phyloP scores from a whole-genome alignment of 2,797 vertebrate species.

The Sus cebifrons region DNA sequence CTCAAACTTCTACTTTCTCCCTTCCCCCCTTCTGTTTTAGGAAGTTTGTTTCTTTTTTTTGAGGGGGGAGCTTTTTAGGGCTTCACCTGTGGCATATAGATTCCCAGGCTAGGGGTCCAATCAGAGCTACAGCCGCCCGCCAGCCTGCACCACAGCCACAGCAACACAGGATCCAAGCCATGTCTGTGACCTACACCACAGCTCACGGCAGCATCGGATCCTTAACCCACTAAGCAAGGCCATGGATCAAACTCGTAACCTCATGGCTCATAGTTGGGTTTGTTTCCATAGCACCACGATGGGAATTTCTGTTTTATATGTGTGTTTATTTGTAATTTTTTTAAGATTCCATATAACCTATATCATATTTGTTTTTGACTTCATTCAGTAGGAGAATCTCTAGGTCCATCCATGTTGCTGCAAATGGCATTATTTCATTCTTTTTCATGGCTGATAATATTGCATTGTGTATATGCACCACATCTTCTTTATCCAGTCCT shows the following conservation, averaged over 20 bases:
- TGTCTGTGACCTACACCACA: too few species aligned
- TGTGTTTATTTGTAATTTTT: neutral
- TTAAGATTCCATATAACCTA: neutral
- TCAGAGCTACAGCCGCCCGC: too few species aligned
- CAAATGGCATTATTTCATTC: neutral
- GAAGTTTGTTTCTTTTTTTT: neutral
- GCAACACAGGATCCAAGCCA: too few species aligned
- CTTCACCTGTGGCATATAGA: too few species aligned
- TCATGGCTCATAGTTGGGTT: too few species aligned
- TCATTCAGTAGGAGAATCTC: accelerated
- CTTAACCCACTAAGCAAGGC: too few species aligned
- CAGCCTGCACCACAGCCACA: too few species aligned
- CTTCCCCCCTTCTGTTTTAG: neutral
- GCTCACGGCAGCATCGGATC: too few species aligned
- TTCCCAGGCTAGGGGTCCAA: too few species aligned
- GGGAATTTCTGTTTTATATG: neutral
- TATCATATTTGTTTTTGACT: neutral
- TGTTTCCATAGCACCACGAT: too few species aligned
- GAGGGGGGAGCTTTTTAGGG: too few species aligned
- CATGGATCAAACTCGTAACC: too few species aligned
- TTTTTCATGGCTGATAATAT: neutral
- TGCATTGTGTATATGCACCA: accelerated
- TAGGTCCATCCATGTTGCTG: neutral
- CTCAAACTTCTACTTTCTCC: neutral
- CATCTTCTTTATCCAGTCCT: neutral